phyloP scores from a whole-genome alignment of 2,113 vertebrate genomes.

The Paramisgurnus dabryanus region DNA sequence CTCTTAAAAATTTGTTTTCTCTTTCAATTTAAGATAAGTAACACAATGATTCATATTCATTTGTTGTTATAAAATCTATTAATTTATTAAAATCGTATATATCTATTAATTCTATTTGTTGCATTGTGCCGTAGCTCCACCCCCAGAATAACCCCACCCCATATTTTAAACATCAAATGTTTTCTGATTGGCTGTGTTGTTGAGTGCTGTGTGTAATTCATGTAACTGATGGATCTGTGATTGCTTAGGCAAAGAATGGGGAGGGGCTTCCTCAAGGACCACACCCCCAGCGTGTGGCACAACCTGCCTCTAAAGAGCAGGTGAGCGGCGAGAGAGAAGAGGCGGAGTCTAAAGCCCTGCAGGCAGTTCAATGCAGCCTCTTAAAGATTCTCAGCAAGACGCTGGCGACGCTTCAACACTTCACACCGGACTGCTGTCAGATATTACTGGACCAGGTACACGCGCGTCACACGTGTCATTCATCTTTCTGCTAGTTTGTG shows the following conservation, averaged over 20 bases:
- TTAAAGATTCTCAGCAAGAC: constrained; percentile 97
- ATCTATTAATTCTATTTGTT: too few species aligned
- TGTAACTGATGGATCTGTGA: neutral
- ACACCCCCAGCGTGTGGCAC: constrained; percentile 74
- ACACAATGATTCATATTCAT: too few species aligned
- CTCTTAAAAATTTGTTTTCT: too few species aligned
- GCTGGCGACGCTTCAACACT: constrained; percentile 89
- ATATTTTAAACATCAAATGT: too few species aligned
- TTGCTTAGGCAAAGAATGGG: constrained; percentile 84
- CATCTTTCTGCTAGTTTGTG: neutral
- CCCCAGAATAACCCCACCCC: too few species aligned
- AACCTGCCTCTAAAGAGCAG: constrained; percentile 75
- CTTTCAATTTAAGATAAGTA: too few species aligned
- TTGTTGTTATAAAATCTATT: too few species aligned
- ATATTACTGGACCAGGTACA: constrained; percentile 92
- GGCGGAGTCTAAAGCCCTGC: constrained; percentile 84
- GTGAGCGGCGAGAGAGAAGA: constrained; percentile 80
- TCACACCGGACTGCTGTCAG: constrained; percentile 97
- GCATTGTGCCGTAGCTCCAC: too few species aligned
- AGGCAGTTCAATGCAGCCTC: constrained; percentile 89
- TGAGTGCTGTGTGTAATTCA: neutral
- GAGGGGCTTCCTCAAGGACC: constrained; percentile 81
- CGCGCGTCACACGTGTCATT: neutral
- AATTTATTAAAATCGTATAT: too few species aligned
- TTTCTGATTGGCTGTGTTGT: neutral